Evolutionary conservation across 2,797 vertebrate species (phyloP), one percentile per base, ranked within the genome.

Genomic region (Pipistrellus nathusii): DNA sequence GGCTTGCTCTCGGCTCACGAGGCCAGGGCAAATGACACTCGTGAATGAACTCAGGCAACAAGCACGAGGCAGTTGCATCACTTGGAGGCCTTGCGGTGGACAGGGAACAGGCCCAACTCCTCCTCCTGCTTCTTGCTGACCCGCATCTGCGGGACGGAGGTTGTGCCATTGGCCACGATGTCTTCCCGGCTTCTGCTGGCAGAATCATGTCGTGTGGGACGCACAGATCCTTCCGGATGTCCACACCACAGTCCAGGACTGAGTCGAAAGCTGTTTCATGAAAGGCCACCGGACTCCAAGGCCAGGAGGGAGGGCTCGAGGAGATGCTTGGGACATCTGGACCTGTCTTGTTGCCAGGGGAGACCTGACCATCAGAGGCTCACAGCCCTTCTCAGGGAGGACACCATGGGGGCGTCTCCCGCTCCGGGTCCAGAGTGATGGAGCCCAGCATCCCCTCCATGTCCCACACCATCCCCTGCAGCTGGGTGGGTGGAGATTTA

Each of bases 41-140:
- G 55, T 23, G 82, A 64, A 75, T 62, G 38, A 73, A 66, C 62
- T 57, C n/a, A 4, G 15, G 10, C 15, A 15, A 13, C 30, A 27
- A 38, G 46, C 30, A 17, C 10, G 4, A 0, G 3, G 25, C 20
- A 11, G n/a, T 5, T 21, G 10, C 15, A 7, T 72, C 78, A 57
- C 20, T 51, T 17, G 15, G 85, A 87, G 21, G 10, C 27, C 32
- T 30, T 32, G 76, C 5, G 2, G 35, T 11, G n/a, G 44, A 44
- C 9, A 3, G 30, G 2, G 3, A 2, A 35, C 0, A 12, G 51
- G 48, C 30, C 64, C 27, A 20, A 1, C 41, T 20, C 27, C 10
- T 35, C 21, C 30, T 64, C 27, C 62, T 57, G 35, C 46, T 66
- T n/a, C 41, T n/a, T 32, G 30, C 41, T 32, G 30, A 48, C 41